A percentile compares a stretch with the other conserved stretches of the same genome.
Conservation (phyloP, 2,888 invertebrate genomes). For the Drosophila anomalipes region DNA sequence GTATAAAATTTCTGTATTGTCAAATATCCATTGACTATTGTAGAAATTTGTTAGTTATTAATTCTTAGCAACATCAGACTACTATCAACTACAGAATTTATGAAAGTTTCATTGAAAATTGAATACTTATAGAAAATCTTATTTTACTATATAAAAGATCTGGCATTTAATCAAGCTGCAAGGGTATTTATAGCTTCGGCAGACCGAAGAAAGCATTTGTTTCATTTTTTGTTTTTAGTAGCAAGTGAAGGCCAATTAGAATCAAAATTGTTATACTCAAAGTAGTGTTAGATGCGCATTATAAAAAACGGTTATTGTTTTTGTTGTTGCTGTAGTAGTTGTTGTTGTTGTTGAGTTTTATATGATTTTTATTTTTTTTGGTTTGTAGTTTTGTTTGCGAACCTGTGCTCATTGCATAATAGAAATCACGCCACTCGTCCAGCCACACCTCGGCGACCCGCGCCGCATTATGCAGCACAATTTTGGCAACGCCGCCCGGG, state of each 20-base stretch:
- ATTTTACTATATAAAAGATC: background rate
- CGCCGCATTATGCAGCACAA: slow-evolving; percentile 99
- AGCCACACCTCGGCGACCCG: slow-evolving; percentile 99
- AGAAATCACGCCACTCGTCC: slow-evolving; percentile 99
- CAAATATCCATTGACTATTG: background rate
- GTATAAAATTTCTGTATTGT: background rate
- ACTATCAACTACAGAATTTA: background rate
- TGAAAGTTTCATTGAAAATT: background rate
- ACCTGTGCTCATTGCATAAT: slow-evolving; percentile 99
- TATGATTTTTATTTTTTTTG: slow-evolving; percentile 21
- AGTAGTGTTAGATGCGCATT: slow-evolving; percentile 53
- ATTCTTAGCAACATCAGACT: background rate
- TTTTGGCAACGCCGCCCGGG: slow-evolving; percentile 98
- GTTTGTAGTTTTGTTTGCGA: slow-evolving; percentile 84
- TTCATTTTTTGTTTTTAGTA: slow-evolving; percentile 50
- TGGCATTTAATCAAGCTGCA: slow-evolving; percentile 9
- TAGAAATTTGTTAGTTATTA: background rate
- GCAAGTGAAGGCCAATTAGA: slow-evolving; percentile 64
- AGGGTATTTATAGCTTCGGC: slow-evolving; percentile 26
- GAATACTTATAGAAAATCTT: background rate
- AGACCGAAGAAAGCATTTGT: slow-evolving; percentile 22
- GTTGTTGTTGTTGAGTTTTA: slow-evolving; percentile 35
- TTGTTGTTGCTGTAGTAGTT: slow-evolving; percentile 31
- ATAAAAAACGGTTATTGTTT: slow-evolving; percentile 31
- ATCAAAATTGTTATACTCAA: slow-evolving; percentile 32